Conservation (phyloP, 2,113 vertebrate species). For the Limnothrissa miodon region DNA sequence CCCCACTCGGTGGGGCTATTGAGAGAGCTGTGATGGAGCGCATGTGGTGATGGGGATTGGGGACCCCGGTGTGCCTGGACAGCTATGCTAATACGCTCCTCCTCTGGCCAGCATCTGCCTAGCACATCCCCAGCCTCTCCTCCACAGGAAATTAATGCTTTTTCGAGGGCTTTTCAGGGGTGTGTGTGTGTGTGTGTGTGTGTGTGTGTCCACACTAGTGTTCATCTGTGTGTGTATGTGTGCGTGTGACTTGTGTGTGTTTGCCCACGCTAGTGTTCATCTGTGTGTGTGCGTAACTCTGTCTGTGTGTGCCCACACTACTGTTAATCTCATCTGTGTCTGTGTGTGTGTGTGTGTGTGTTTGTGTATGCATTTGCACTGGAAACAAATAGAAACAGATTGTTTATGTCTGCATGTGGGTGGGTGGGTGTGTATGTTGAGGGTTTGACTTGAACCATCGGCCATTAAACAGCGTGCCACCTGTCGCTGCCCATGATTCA, state of each 20-base stretch:
- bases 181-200: slow-evolving; percentile 41
- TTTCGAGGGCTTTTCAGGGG: slow-evolving; percentile 43
- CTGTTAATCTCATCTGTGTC: slow-evolving; percentile 27
- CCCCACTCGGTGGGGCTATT: neutral
- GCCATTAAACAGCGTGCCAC: slow-evolving; percentile 40
- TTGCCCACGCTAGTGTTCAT: slow-evolving; percentile 32
- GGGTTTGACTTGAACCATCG: slow-evolving; percentile 28
- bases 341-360: neutral
- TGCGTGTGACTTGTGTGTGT: slow-evolving; percentile 20
- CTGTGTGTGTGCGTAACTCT: neutral
- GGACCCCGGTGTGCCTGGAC: neutral
- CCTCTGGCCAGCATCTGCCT: slow-evolving; percentile 33
- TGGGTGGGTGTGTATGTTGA: slow-evolving; percentile 26
- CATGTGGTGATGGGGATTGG: slow-evolving; percentile 8
- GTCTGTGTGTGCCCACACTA: slow-evolving; percentile 24
- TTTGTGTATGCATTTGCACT: neutral
- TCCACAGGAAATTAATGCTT: slow-evolving; percentile 33
- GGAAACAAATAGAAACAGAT: slow-evolving; percentile 21
- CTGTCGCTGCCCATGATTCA: slow-evolving; percentile 39
- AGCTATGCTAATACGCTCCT: slow-evolving; percentile 17
- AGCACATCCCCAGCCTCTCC: slow-evolving; percentile 22
- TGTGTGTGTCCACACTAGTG: slow-evolving; percentile 30
- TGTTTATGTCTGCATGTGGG: slow-evolving; percentile 18
- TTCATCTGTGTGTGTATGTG: slow-evolving; percentile 18
- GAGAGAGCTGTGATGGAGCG: neutral